These are phyloP conservation scores for Lochmaea crataegi DNA, from an alignment of 2,888 invertebrate genomes.

Conservation along the genomic window DNA sequence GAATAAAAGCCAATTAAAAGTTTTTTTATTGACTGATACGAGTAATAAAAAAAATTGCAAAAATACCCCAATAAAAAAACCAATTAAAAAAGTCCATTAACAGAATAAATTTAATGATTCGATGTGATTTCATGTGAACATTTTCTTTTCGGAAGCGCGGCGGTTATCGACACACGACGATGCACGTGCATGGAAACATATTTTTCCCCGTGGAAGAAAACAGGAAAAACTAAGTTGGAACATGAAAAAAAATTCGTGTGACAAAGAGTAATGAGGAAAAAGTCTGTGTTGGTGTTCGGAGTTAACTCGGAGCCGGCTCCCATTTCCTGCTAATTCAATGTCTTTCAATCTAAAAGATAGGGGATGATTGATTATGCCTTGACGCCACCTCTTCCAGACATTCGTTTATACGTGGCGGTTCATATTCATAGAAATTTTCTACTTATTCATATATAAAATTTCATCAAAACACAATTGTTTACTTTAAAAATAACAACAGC, in stretches of 20 bases:
- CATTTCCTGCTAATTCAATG: constrained; percentile 68
- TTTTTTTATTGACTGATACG: not conserved
- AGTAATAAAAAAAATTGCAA: constrained; percentile 11
- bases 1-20: not conserved
- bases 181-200: constrained; percentile 32
- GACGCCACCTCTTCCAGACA: constrained; percentile 55
- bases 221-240: not conserved
- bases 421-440: not conserved
- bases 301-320: constrained; percentile 57
- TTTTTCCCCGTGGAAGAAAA: constrained; percentile 23
- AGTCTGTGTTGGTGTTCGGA: constrained; percentile 41
- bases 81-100: constrained; percentile 15
- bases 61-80: constrained; percentile 12
- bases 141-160: not conserved
- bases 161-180: constrained; percentile 31
- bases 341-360: constrained; percentile 67
- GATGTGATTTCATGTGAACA: constrained; percentile 14
- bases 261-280: constrained; percentile 63
- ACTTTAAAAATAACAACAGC: too few species aligned
- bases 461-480: too few species aligned
- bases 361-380: constrained; percentile 63
- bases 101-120: constrained; percentile 14
- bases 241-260: constrained; percentile 50
- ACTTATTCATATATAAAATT: not conserved
- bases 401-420: constrained; percentile 28